These are phyloP conservation scores for Chymomyza fuscimana DNA, from an alignment of 2,888 invertebrate species.

Conservation along the genomic window DNA sequence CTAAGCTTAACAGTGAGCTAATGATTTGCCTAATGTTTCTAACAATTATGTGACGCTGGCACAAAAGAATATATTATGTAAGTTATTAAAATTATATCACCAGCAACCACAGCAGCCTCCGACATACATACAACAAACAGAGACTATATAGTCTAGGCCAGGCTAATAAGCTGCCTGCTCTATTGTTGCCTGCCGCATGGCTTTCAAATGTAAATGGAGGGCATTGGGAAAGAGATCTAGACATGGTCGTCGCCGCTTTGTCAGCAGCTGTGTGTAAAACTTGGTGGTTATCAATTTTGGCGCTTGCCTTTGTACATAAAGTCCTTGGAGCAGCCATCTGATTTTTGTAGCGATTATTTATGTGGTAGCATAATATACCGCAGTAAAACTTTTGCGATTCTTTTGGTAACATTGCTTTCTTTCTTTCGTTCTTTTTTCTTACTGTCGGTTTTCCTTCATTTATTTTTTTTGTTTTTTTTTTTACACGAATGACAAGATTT, in stretches of 20 bases:
- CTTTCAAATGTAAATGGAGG: slow-evolving; percentile 68
- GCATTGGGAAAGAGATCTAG: slow-evolving; percentile 32
- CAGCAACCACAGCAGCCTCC: slow-evolving; percentile 43
- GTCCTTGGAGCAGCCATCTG: slow-evolving; percentile 44
- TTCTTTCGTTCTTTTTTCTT: slow-evolving; percentile 16
- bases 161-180: slow-evolving; percentile 61
- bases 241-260: slow-evolving; percentile 40
- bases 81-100: slow-evolving; percentile 72
- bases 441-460: slow-evolving; percentile 14
- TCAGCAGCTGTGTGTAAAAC: slow-evolving; percentile 34
- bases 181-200: slow-evolving; percentile 54
- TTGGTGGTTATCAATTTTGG: slow-evolving; percentile 63
- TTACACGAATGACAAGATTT: slow-evolving; percentile 72
- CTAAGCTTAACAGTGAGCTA: slow-evolving; percentile 39
- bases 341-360: slow-evolving; percentile 51
- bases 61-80: slow-evolving; percentile 71
- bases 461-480: slow-evolving; percentile 33
- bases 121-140: neutral
- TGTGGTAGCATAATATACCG: slow-evolving; percentile 32
- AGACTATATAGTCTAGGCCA: neutral
- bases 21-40: slow-evolving; percentile 71
- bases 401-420: slow-evolving; percentile 37
- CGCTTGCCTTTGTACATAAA: slow-evolving; percentile 16
- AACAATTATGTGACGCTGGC: slow-evolving; percentile 66
- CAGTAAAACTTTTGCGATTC: slow-evolving; percentile 16